Evolutionary conservation across 2,888 invertebrate genomes (phyloP), one percentile per base, ranked within the genome.

Genomic region (Drosophila nr. perissopoda): DNA sequence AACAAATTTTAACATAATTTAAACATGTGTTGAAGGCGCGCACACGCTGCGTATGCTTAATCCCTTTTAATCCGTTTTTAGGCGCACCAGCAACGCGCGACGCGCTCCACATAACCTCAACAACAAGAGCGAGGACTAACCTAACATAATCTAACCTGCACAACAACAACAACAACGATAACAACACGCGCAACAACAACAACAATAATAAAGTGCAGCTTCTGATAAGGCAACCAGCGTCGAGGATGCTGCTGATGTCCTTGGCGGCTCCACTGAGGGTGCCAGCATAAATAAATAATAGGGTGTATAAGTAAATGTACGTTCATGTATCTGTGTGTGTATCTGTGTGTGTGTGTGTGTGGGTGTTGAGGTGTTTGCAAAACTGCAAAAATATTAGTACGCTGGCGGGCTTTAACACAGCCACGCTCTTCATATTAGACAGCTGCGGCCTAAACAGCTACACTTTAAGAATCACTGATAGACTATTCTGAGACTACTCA

Each of bases 1-100:
- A 88, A 76, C 90, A 90, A 89, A 90, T 86, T 85, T 85, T 83
- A 86, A 88, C 88, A 85, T 90, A 85, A 85, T 85, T 85, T 85
- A 86, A 85, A 83, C 85, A 85, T 85, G 85, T 85, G 90, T 85
- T 88, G 88, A 74, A 67, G 66, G 53, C 83, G 83, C 56, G 56
- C 87, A 85, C 83, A 86, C 85, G 70, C 81, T 88, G 84, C 84
- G 90, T 85, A 88, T 86, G 67, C 90, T 86, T 85, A 85, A 85
- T 85, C 76, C 85, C 60, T 73, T 88, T 83, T 85, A 85, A 85
- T 85, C 89, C 85, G 86, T 76, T 83, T 85, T 85, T 88, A 82
- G 79, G 79, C 82, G 71, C 76, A 51, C 36, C 81, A 71, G 72
- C 79, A 74, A 68, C 76, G 68, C 60, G 78, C 56, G 85, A 67